Base-by-base conservation (phyloP, 2,888 invertebrate species). In the Acleris cristana region DNA sequence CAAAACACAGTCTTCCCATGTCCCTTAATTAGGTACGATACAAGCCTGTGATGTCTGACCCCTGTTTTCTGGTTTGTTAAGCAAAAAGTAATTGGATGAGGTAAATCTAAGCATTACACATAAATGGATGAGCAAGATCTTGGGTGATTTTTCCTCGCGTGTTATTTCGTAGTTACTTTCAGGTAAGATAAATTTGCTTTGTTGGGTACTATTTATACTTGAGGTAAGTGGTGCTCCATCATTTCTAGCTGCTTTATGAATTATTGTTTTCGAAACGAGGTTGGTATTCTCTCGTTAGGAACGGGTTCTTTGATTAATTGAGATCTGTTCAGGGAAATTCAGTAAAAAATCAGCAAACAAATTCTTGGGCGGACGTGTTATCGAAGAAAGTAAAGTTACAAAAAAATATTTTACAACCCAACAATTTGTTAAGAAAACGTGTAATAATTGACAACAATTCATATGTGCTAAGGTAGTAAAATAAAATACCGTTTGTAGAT, bases 141-240 rank as follows among this genome's bases (percentile, higher is more conserved):
- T n/a, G 23, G 34, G 57, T 23, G 48, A 58, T 23, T 48, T 58
- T 48, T 48, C 58, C 58, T 45, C 12, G 58, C 58, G 58, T 58
- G 58, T 26, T 58, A 48, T 23, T 12, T 12, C 6, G 26, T 26
- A 45, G 58, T 58, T 58, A 58, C 45, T 48, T 45, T 45, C 48
- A 26, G 58, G 23, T 44, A 23, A 58, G 48, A 58, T 58, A 14
- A 48, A 58, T 45, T n/a, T 23, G 26, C 48, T 44, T 16, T n/a
- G 57, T 57, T 58, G 26, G 23, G 23, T 51, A 19, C 18, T 56
- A 23, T 56, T 56, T 56, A 44, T 56, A 16, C 40, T 40, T 14
- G 55, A 58, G 26, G 45, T 45, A 58, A 58, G 56, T 56, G 48
- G 48, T 57, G 34, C 57, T 58, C 14, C 48, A 58, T 58, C 58